Evolutionary conservation across 2,888 invertebrate genomes (phyloP).

Genomic region (Malthinus flaveolus): DNA sequence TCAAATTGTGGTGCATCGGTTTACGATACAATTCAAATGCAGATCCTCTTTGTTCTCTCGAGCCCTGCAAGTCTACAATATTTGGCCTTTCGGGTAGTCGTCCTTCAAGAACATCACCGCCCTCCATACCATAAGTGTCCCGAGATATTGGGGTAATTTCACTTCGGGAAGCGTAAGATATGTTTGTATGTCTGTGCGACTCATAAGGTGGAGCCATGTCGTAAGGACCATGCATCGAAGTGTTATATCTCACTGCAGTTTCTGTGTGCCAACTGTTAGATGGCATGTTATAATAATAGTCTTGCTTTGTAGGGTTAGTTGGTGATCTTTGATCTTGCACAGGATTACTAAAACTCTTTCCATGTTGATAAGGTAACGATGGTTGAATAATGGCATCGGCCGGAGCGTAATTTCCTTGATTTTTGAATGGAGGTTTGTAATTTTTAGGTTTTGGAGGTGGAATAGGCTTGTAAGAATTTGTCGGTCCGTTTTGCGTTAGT

Average conservation of each 20-base stretch:
- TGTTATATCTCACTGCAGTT: conserved; percentile 46
- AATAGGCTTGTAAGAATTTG: conserved; percentile 76
- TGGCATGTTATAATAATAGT: conserved; percentile 49
- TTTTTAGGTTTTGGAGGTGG: conserved; percentile 94
- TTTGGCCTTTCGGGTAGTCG: conserved; percentile 44
- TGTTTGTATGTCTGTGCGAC: conserved; percentile 51
- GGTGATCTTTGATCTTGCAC: conserved; percentile 50
- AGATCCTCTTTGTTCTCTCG: conserved; percentile 87
- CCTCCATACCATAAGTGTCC: conserved; percentile 43
- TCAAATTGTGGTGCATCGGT: conserved; percentile 82
- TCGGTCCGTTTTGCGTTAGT: conserved; percentile 38
- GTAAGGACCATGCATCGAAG: conserved; percentile 48
- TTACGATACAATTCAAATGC: conserved; percentile 95
- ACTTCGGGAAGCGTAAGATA: conserved; percentile 52
- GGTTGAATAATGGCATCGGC: conserved; percentile 45
- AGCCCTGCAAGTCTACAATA: conserved; percentile 74
- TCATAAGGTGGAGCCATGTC: conserved; percentile 53
- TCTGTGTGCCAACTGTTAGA: conserved; percentile 40
- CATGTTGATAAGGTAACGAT: conserved; percentile 50
- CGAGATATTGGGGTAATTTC: conserved; percentile 51
- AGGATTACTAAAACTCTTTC: conserved; percentile 55
- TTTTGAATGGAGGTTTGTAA: conserved; percentile 72
- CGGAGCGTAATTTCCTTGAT: conserved; percentile 41
- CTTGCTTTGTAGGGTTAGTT: conserved; percentile 44
- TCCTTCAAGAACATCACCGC: conserved; percentile 38